Percentiles rank a stretch among this genome's conserved stretches.
Evolutionary conservation across 2,797 vertebrate species (phyloP).

Genomic region (Melanotaenia trifasciata): DNA sequence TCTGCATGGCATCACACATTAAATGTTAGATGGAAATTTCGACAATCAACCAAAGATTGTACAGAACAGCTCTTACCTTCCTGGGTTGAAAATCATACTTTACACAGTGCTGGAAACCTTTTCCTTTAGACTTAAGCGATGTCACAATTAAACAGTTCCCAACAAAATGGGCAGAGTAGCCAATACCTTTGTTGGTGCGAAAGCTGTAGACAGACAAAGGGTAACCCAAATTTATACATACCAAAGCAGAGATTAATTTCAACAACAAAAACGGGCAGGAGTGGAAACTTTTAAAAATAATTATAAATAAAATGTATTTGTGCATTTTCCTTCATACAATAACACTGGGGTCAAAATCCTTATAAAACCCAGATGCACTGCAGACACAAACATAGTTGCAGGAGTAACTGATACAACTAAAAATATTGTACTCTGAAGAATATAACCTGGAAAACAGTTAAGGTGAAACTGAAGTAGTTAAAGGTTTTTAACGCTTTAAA

Average conservation of each 20-base stretch:
- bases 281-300: neutral
- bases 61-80: conserved; percentile 84
- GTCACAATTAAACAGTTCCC: conserved; percentile 95
- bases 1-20: neutral
- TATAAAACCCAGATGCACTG: conserved; percentile 1
- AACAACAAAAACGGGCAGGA: neutral
- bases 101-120: conserved; percentile 98
- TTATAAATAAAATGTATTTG: conserved; percentile 1
- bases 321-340: conserved; percentile 5
- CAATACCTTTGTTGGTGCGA: conserved; percentile 96
- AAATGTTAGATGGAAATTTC: neutral
- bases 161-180: conserved; percentile 98
- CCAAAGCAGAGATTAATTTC: neutral
- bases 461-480: neutral
- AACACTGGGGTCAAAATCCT: conserved; percentile 4
- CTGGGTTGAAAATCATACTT: conserved; percentile 98
- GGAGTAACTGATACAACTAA: conserved; percentile 13
- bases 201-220: conserved; percentile 84
- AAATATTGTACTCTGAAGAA: conserved; percentile 3
- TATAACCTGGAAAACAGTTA: neutral
- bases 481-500: neutral
- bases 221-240: neutral
- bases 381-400: conserved; percentile 32
- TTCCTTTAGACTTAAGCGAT: conserved; percentile 98
- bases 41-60: neutral